These are phyloP conservation scores for Orientallactaga bullata DNA, from an alignment of 2,113 vertebrate species.

Conservation along the genomic window DNA sequence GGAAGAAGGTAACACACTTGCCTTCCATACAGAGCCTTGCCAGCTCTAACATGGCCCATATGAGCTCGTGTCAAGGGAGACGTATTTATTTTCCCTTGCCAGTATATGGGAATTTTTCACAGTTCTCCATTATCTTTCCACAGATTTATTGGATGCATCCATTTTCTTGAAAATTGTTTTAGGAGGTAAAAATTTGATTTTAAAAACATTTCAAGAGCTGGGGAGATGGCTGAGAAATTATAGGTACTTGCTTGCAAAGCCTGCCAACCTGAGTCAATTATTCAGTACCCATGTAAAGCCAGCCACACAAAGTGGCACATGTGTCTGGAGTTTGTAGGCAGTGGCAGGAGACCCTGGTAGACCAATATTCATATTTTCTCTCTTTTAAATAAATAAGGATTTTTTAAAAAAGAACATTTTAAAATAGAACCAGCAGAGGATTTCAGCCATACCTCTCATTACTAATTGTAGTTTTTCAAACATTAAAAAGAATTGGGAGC, in stretches of 20 bases:
- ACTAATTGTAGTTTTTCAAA: not conserved
- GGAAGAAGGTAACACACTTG: not conserved
- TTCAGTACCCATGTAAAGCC: too few species aligned
- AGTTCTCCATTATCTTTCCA: not conserved
- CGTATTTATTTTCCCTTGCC: not conserved
- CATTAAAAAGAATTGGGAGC: not conserved
- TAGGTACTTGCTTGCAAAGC: too few species aligned
- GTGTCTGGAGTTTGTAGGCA: too few species aligned
- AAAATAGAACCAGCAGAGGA: slow-evolving; percentile 41
- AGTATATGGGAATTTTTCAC: fast-evolving
- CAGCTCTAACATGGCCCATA: fast-evolving
- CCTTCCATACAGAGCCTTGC: not conserved
- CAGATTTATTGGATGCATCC: not conserved
- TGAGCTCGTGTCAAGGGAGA: not conserved
- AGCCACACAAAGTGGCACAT: too few species aligned
- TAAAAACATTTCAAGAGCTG: not conserved
- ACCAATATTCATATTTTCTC: too few species aligned
- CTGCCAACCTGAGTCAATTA: too few species aligned
- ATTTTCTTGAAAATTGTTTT: slow-evolving; percentile 35
- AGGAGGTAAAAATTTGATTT: slow-evolving; percentile 8
- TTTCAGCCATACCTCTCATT: not conserved
- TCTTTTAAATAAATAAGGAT: too few species aligned
- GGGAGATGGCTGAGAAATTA: too few species aligned
- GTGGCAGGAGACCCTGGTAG: too few species aligned
- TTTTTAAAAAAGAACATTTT: not conserved